Conservation (phyloP, 1,140 invertebrate species). For the Coelopa frigida region DNA sequence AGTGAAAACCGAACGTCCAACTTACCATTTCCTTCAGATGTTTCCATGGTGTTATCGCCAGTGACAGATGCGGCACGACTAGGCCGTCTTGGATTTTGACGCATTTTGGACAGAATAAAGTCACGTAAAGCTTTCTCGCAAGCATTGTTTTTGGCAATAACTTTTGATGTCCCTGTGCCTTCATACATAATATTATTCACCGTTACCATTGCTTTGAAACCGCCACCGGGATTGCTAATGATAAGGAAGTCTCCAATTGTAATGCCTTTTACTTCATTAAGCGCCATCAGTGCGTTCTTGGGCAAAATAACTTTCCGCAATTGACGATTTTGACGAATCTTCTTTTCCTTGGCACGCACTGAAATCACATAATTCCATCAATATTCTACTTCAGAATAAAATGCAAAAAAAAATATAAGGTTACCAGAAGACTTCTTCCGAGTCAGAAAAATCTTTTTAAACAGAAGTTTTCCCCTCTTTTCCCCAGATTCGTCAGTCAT, state of each 20-base stretch:
- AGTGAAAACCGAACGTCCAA: not conserved
- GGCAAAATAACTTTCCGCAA: slow-evolving; percentile 61
- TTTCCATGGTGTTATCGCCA: slow-evolving; percentile 16
- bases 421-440: slow-evolving; percentile 42
- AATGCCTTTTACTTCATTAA: slow-evolving; percentile 68
- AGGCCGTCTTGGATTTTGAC: slow-evolving; percentile 32
- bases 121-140: slow-evolving; percentile 66
- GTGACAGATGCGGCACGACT: slow-evolving; percentile 21
- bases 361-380: not conserved
- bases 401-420: not conserved
- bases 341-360: slow-evolving; percentile 48
- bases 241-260: slow-evolving; percentile 39
- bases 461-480: slow-evolving; percentile 30
- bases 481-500: too few relatives aligned
- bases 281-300: slow-evolving; percentile 79
- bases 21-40: slow-evolving; percentile 13
- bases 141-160: slow-evolving; percentile 54
- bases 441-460: slow-evolving; percentile 39
- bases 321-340: slow-evolving; percentile 59
- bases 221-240: slow-evolving; percentile 28
- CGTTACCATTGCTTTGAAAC: slow-evolving; percentile 37
- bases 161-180: slow-evolving; percentile 47
- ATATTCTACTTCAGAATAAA: not conserved
- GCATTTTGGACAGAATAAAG: slow-evolving; percentile 61
- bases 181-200: slow-evolving; percentile 38